A percentile compares a stretch with the other conserved stretches of the same genome.
Evolutionary conservation across 64 coral and sea anemone genomes (phyloP).

Genomic region (Porites australiensis): DNA sequence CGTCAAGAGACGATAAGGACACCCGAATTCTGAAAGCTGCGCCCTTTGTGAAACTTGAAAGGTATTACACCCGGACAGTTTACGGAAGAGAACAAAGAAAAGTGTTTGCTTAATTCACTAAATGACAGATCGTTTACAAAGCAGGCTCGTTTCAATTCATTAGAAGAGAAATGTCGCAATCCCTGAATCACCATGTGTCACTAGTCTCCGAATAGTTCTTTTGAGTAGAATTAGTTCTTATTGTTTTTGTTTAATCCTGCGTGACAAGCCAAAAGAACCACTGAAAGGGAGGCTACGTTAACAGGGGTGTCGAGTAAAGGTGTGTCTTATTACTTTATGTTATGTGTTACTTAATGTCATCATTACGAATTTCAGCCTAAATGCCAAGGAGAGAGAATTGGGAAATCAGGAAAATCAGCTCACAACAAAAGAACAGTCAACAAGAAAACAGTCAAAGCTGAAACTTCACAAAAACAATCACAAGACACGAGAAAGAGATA

Average conservation of each 20-base stretch:
- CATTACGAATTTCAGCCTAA: constrained; percentile 22
- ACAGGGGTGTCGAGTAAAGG: too few species aligned
- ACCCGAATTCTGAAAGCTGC: too few species aligned
- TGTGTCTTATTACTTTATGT: too few species aligned
- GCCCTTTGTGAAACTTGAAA: background rate
- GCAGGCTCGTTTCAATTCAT: background rate
- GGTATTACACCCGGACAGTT: background rate
- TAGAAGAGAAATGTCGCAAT: background rate
- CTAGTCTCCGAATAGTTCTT: background rate
- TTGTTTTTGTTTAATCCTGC: background rate
- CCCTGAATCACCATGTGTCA: background rate
- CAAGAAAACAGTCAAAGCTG: background rate
- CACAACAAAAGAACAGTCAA: background rate
- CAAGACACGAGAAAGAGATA: background rate
- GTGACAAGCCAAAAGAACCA: too few species aligned
- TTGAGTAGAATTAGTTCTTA: background rate
- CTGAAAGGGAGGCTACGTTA: too few species aligned
- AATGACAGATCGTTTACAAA: constrained; percentile 4
- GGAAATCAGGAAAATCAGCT: constrained; percentile 1
- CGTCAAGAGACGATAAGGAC: too few species aligned
- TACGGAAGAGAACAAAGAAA: background rate
- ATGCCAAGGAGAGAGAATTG: constrained; percentile 68
- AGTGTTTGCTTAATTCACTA: background rate
- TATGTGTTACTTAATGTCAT: too few species aligned
- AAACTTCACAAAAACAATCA: background rate